Percentiles rank a stretch among this genome's conserved stretches.
Conservation (phyloP, 2,797 vertebrate species). For the Hydrocynus forskahlii region DNA sequence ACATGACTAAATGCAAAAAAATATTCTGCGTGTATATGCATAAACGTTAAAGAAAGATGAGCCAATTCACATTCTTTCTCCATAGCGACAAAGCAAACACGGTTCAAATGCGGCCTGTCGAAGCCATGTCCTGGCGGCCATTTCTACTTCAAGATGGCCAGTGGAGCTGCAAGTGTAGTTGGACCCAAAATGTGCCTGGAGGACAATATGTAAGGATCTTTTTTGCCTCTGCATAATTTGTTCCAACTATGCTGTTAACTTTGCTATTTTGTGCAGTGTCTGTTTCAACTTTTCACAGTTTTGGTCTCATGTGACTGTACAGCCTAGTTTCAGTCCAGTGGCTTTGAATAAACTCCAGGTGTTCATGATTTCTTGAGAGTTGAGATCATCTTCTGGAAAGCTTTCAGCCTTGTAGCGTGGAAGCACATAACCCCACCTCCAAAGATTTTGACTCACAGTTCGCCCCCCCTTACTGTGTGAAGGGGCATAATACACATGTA, state of each 20-base stretch:
- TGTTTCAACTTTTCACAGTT: neutral
- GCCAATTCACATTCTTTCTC: constrained; percentile 14
- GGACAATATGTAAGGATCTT: constrained; percentile 86
- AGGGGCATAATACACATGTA: too few species aligned
- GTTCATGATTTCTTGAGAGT: too few species aligned
- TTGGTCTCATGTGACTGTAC: neutral
- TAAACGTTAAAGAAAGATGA: neutral
- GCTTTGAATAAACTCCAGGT: neutral
- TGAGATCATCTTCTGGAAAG: too few species aligned
- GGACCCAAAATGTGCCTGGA: constrained; percentile 95
- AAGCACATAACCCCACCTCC: too few species aligned
- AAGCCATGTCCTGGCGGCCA: constrained; percentile 88
- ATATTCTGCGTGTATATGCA: too few species aligned
- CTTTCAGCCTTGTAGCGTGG: neutral
- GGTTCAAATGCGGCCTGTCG: constrained; percentile 88
- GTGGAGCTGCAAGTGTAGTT: constrained; percentile 95
- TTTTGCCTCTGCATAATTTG: too few species aligned
- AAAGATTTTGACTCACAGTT: too few species aligned
- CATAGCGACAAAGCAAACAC: constrained; percentile 80
- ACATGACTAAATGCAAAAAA: neutral
- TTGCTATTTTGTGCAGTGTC: neutral
- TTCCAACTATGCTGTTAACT: neutral
- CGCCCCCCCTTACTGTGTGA: too few species aligned
- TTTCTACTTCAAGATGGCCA: constrained; percentile 95
- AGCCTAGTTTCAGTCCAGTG: neutral